Percentiles rank a stretch among this genome's conserved stretches.
Evolutionary conservation across 2,888 invertebrate genomes (phyloP).

Genomic region (Amblyjoppa proteus): DNA sequence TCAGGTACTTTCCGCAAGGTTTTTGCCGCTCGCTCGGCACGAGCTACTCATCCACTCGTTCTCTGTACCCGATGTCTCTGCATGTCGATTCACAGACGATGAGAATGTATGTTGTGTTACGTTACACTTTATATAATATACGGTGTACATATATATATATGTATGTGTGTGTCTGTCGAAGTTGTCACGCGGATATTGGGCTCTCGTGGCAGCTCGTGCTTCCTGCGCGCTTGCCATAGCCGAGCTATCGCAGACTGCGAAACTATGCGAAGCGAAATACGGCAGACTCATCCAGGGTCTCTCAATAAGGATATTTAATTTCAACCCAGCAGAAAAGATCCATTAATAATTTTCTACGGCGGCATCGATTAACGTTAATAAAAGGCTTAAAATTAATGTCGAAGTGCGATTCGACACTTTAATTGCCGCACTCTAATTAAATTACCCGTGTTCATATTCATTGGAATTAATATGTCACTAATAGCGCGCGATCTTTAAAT

Average conservation of each 20-base stretch:
- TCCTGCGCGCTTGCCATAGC: conserved; percentile 67
- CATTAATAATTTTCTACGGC: background rate
- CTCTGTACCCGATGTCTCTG: background rate
- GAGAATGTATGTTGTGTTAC: background rate
- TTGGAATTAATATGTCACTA: conserved; percentile 34
- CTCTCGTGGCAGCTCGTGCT: conserved; percentile 59
- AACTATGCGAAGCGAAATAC: conserved; percentile 72
- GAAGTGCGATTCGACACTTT: background rate
- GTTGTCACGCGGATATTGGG: conserved; percentile 7
- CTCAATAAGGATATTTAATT: conserved; percentile 69
- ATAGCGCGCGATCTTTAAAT: background rate
- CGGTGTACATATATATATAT: conserved; percentile 30
- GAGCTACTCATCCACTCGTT: conserved; percentile 9
- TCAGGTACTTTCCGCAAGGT: conserved; percentile 22
- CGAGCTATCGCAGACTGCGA: conserved; percentile 71
- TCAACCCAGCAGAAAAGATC: background rate
- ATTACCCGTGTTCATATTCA: background rate
- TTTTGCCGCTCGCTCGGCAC: conserved; percentile 18
- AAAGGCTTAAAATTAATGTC: conserved; percentile 15
- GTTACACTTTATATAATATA: conserved; percentile 7
- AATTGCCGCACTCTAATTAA: conserved; percentile 38
- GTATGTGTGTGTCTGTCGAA: background rate
- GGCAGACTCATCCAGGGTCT: conserved; percentile 76
- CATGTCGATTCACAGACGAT: conserved; percentile 3
- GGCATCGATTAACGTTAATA: background rate